These are phyloP conservation scores for Apistogramma diplotaenia DNA, from an alignment of 2,113 vertebrate species.

Conservation along the genomic window DNA sequence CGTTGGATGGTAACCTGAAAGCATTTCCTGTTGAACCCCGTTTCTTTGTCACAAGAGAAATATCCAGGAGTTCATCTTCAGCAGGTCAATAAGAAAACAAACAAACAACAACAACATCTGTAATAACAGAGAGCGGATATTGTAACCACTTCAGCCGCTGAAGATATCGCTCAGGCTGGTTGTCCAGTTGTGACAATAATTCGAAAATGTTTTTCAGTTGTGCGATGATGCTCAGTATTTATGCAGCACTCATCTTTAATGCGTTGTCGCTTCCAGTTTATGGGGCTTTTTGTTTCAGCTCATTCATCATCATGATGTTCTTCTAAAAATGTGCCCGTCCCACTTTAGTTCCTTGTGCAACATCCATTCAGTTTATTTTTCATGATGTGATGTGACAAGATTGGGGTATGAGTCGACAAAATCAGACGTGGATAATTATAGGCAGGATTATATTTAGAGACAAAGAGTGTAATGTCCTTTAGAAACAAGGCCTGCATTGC, in stretches of 20 bases:
- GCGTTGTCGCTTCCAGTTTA: conserved; percentile 41
- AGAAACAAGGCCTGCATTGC: not conserved
- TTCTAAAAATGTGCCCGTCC: conserved; percentile 4
- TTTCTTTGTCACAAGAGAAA: not conserved
- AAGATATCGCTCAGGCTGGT: not conserved
- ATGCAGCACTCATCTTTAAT: conserved; percentile 57
- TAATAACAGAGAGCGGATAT: not conserved
- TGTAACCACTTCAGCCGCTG: not conserved
- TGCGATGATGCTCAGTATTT: conserved; percentile 50
- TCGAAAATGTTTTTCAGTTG: conserved; percentile 47
- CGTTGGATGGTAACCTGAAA: not conserved
- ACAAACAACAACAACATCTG: not conserved
- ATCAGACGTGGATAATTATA: not conserved
- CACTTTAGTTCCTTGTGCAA: not conserved
- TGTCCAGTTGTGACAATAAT: conserved; percentile 42
- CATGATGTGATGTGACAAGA: not conserved
- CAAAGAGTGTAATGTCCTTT: not conserved
- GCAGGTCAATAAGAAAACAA: not conserved
- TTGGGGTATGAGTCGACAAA: not conserved
- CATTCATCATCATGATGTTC: conserved; percentile 44
- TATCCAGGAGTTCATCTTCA: not conserved
- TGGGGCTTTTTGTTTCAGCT: conserved; percentile 25
- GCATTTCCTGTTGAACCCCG: not conserved
- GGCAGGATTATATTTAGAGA: conserved; percentile 4
- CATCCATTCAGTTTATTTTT: conserved; percentile 3